Base-by-base conservation (phyloP, 35 echinoderm and acorn worm species). In the Ophioderma brevispina region DNA sequence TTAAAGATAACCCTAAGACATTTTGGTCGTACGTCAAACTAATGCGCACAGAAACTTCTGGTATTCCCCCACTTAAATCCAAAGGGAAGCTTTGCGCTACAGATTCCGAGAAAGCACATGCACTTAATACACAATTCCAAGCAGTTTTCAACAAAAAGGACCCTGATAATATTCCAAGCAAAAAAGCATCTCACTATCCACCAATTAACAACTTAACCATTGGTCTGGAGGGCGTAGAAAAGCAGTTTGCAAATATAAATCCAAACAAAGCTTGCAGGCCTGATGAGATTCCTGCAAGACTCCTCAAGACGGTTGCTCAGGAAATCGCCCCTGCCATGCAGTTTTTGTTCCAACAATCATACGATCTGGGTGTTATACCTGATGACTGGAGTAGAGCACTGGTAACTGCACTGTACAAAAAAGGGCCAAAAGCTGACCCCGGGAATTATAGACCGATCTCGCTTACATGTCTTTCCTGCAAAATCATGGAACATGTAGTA, bases 311-410 rank as follows among this genome's bases (percentile, higher is more conserved):
- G 15, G 50, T 84, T 34, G 83, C 91, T 50, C 15, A 78, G 55
- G 91, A 92, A 2, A 43, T 92, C 33, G 91, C 84, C 36, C 91
- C 77, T 34, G 35, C 50, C 40, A 35, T 87, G 78, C 28, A 49
- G 37, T 92, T 92, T 64, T 39, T 92, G 21, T 87, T 92, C 76
- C 76, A 92, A 64, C 91, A 92, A 56, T 88, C 76, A 40, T 87
- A 87, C 33, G 78, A 87, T 34, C 36, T 43, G 28, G 78, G 84
- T 36, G 50, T 38, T 36, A 28, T 92, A 56, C 91, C 91, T 25
- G 35, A 40, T 34, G 84, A 87, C 19, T 92, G 91, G 85, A 80
- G 78, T 30, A 70, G 64, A 50, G 91, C 91, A 8, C 85, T 92
- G 33, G 85, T 92, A 21, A 81, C 49, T 38, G 59, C 55, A 30